Conservation (phyloP, 2,113 vertebrate genomes). For the Morone chrysops region DNA sequence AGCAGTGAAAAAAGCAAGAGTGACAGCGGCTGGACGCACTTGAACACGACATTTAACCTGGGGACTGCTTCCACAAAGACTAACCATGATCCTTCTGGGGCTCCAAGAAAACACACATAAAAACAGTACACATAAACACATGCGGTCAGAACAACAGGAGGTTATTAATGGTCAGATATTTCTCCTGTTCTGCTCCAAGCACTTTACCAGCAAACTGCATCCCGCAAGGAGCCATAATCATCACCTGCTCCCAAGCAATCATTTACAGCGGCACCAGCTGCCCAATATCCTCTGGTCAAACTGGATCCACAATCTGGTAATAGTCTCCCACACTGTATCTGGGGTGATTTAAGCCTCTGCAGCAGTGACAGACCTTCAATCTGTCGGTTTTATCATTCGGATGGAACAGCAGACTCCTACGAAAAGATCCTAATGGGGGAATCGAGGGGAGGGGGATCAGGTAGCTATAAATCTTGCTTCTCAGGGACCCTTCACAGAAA, state of each 20-base stretch:
- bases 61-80: slow-evolving; percentile 56
- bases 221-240: slow-evolving; percentile 72
- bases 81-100: slow-evolving; percentile 52
- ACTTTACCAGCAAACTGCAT: slow-evolving; percentile 62
- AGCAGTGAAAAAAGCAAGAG: background rate
- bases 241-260: slow-evolving; percentile 60
- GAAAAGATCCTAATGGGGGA: slow-evolving; percentile 58
- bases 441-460: slow-evolving; percentile 18
- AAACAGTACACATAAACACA: slow-evolving; percentile 34
- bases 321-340: slow-evolving; percentile 56
- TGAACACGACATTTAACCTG: slow-evolving; percentile 60
- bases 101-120: slow-evolving; percentile 54
- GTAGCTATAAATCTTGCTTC: slow-evolving; percentile 69
- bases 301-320: slow-evolving; percentile 63
- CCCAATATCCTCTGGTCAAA: slow-evolving; percentile 70
- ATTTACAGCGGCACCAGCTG: slow-evolving; percentile 73
- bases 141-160: slow-evolving; percentile 65
- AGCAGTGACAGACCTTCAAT: slow-evolving; percentile 59
- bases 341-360: slow-evolving; percentile 64
- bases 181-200: slow-evolving; percentile 60
- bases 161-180: slow-evolving; percentile 73
- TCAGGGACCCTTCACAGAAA: slow-evolving; percentile 59
- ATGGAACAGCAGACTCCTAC: slow-evolving; percentile 39
- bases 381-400: slow-evolving; percentile 68
- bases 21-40: slow-evolving; percentile 3